Evolutionary conservation across 2,888 invertebrate genomes (phyloP).

Genomic region (Xanthia icteritia): DNA sequence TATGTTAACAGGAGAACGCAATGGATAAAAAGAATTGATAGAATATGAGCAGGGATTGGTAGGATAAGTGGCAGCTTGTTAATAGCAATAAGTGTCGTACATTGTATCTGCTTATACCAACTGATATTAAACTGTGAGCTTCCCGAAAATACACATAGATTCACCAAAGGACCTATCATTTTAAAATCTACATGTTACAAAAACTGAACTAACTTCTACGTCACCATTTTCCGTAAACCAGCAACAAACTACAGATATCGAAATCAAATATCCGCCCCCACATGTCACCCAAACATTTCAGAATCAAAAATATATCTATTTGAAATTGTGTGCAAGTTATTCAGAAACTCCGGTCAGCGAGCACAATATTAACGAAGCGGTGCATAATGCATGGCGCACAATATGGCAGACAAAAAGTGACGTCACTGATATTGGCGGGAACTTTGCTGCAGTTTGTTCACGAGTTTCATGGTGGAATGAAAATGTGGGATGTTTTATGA

Average conservation of each 20-base stretch:
- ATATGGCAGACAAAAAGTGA: constrained; percentile 71
- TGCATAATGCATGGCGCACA: constrained; percentile 78
- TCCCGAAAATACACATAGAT: neutral
- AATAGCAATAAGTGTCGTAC: too few species aligned
- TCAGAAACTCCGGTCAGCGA: constrained; percentile 56
- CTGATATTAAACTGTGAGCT: too few species aligned
- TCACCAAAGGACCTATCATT: neutral
- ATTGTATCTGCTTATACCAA: neutral
- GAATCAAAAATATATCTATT: constrained; percentile 58
- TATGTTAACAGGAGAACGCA: too few species aligned
- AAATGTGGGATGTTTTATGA: constrained; percentile 34
- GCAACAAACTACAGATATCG: constrained; percentile 20
- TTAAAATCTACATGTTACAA: neutral
- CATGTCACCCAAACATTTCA: constrained; percentile 42
- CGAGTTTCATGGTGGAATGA: constrained; percentile 37
- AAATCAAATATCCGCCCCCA: constrained; percentile 46
- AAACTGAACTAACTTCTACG: constrained; percentile 2
- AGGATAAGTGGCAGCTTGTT: neutral
- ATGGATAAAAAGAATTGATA: neutral
- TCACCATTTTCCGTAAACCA: neutral
- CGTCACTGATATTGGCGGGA: constrained; percentile 60
- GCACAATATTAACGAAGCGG: constrained; percentile 73
- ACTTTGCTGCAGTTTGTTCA: constrained; percentile 53
- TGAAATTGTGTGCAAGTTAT: constrained; percentile 61
- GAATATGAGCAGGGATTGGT: neutral